These are phyloP conservation scores for Stramonita haemastoma DNA, from an alignment of 2,888 invertebrate species.

Conservation along the genomic window DNA sequence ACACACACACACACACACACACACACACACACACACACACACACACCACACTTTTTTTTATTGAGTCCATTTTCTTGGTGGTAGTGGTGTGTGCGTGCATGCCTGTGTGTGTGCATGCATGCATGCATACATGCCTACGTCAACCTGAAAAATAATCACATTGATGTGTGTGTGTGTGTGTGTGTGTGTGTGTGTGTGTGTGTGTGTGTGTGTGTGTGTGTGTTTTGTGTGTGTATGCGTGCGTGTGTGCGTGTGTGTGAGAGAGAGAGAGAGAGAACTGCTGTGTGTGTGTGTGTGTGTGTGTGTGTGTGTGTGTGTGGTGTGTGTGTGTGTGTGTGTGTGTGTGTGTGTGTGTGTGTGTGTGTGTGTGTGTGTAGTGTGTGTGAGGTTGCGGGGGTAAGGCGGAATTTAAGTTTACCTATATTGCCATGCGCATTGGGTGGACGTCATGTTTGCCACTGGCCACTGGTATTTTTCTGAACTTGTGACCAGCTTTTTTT, in stretches of 20 bases:
- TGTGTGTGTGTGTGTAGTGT: background rate
- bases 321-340: too few relatives aligned
- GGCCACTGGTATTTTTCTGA: too few relatives aligned
- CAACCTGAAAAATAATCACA: background rate
- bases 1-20: background rate
- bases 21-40: constrained; percentile 9
- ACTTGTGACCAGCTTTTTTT: too few relatives aligned
- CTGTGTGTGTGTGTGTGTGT: too few relatives aligned
- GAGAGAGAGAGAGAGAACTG: background rate
- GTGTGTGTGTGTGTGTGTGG: too few relatives aligned
- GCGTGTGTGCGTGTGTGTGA: background rate
- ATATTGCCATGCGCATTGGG: too few relatives aligned
- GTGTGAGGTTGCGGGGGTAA: too few relatives aligned
- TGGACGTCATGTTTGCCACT: too few relatives aligned
- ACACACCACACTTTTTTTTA: background rate
- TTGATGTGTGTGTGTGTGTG: background rate
- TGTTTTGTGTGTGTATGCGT: background rate
- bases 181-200: too few relatives aligned
- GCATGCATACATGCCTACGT: background rate
- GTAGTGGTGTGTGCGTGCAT: background rate
- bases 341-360: background rate
- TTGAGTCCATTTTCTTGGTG: background rate
- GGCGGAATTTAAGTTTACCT: too few relatives aligned
- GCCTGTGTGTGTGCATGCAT: background rate
- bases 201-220: background rate